Conservation (phyloP, 2,113 vertebrate genomes). For the Eidolon helvum region DNA sequence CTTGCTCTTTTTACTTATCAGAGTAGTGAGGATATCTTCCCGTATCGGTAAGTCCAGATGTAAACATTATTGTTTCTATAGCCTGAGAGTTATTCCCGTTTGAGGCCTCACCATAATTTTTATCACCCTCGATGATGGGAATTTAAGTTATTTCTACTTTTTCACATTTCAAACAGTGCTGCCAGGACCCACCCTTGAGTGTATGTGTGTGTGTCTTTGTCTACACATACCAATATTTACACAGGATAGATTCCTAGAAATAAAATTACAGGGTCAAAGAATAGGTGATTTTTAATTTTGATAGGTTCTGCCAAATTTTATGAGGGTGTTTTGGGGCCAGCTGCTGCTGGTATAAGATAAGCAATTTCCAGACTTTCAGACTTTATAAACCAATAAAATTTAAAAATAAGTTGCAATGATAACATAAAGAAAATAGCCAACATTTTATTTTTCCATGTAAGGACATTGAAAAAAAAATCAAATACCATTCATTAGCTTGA, state of each 20-base stretch:
- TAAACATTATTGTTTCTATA: not conserved
- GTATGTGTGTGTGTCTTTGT: not conserved
- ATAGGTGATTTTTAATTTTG: conserved; percentile 47
- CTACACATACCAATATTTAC: not conserved
- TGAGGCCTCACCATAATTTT: not conserved
- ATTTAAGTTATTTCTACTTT: not conserved
- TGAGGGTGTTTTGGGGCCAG: conserved; percentile 30
- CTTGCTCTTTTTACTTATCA: not conserved
- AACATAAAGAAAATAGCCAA: conserved; percentile 38
- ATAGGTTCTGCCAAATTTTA: conserved; percentile 43
- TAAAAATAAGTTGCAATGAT: not conserved
- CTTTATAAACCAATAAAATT: conserved; percentile 63
- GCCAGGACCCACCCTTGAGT: not conserved
- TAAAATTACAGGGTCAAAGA: conserved; percentile 40
- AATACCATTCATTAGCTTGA: not conserved
- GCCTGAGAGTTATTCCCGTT: not conserved
- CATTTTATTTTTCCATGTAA: conserved; percentile 20
- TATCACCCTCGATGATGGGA: not conserved
- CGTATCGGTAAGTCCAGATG: not conserved
- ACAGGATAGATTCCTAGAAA: not conserved
- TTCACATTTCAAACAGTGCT: not conserved
- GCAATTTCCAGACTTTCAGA: conserved; percentile 37
- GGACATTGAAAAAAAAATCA: not conserved
- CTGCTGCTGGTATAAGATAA: conserved; percentile 25
- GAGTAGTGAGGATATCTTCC: not conserved